Conservation (phyloP, 2,888 invertebrate species). For the Eristalis intricaria region DNA sequence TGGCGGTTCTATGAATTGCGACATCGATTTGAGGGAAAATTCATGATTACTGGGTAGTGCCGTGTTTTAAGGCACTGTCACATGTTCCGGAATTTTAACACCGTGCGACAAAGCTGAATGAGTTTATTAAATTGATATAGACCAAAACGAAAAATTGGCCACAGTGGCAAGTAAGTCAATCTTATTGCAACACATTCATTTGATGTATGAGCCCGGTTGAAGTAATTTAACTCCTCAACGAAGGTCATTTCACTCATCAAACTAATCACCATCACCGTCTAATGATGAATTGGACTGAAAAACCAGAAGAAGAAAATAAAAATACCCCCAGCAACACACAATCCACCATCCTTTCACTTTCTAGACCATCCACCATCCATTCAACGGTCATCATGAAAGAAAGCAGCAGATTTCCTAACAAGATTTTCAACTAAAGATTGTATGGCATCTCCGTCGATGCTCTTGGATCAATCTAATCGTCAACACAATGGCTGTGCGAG, state of each 20-base stretch:
- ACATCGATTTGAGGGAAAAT: too few relatives aligned
- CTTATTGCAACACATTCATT: too few relatives aligned
- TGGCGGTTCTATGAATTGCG: too few relatives aligned
- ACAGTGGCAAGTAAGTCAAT: too few relatives aligned
- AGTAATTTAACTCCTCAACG: not conserved
- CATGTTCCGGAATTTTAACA: too few relatives aligned
- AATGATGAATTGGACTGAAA: not conserved
- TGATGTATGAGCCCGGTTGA: too few relatives aligned
- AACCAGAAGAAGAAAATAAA: not conserved
- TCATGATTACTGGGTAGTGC: too few relatives aligned
- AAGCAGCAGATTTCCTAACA: not conserved
- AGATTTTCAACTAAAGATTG: not conserved
- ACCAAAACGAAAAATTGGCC: too few relatives aligned
- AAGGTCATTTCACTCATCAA: not conserved
- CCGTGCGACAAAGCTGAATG: too few relatives aligned
- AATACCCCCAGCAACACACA: not conserved
- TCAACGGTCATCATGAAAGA: not conserved
- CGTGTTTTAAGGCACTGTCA: too few relatives aligned
- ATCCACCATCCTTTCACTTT: not conserved
- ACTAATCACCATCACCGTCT: not conserved
- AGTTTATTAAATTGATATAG: too few relatives aligned
- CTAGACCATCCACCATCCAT: not conserved
- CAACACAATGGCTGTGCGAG: not conserved
- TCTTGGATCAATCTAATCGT: not conserved
- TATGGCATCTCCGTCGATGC: not conserved